Evolutionary conservation across 2,797 vertebrate genomes (phyloP), one percentile per base, ranked within the genome.

Genomic region (Anguilla obscura): DNA sequence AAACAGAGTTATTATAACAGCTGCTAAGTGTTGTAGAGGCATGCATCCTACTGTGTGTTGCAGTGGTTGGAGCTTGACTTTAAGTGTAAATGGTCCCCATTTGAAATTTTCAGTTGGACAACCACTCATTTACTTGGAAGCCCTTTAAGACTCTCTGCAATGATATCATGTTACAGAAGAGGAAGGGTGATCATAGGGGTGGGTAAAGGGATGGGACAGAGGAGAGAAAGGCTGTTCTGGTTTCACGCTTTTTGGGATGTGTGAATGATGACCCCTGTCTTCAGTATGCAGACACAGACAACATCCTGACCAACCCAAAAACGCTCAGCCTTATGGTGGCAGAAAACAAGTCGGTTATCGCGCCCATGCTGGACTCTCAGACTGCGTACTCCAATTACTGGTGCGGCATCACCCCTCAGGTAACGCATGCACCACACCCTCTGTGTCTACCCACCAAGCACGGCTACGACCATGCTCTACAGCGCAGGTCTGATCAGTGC

Each of bases 321-420:
- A 97, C 97, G 0, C 93, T 99, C 90, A 95, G 93, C 86, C 95
- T 98, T 87, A 92, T 99, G 87, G 95, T 98, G 2, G 95, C 96
- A 0, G 97, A 97, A 93, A 97, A 98, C 91, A 97, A 97, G 90
- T 97, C 98, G 0, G 96, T 98, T 85, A 95, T 97, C 0, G 97
- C 98, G 0, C 99, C 99, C 0, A 98, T 99, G 98, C 90, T 99
- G 89, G 98, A 99, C 90, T 98, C 99, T 0, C 97, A 97, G 94
- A 99, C 98, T 0, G 98, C 97, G 1, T 99, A 98, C 92, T 99
- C 98, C 91, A 99, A 99, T 94, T 99, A 97, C 95, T 99, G 98
- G 98, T 99, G 98, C 0, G 98, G 97, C 0, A 99, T 99, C 90
- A 99, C 98, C 0, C 98, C 98, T 0, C 98, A 99, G 97, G 98